Conservation (phyloP, 2,888 invertebrate genomes). For the Chrysolina americana region DNA sequence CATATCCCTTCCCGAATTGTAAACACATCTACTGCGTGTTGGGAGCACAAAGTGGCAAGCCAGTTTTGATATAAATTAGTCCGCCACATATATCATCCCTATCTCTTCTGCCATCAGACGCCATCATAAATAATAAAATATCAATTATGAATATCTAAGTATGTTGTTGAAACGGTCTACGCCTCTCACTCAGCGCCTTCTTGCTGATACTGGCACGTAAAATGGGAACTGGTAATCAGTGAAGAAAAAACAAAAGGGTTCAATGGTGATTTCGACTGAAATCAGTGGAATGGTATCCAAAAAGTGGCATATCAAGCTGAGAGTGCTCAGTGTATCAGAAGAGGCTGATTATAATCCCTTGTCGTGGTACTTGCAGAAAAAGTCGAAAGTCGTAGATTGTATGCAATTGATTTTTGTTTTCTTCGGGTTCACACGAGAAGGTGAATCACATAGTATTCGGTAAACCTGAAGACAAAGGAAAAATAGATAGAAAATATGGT, state of each 20-base stretch:
- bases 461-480: too few relatives aligned
- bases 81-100: constrained; percentile 36
- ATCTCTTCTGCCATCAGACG: constrained; percentile 58
- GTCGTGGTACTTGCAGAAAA: too few relatives aligned
- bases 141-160: constrained; percentile 68
- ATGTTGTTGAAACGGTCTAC: constrained; percentile 61
- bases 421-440: too few relatives aligned
- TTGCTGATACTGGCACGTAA: constrained; percentile 39
- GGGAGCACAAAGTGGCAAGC: constrained; percentile 37
- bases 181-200: constrained; percentile 62
- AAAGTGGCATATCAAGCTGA: too few relatives aligned
- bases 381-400: too few relatives aligned
- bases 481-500: too few relatives aligned
- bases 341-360: too few relatives aligned
- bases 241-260: constrained; percentile 10
- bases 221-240: constrained; percentile 33
- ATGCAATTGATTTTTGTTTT: too few relatives aligned
- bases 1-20: constrained; percentile 11
- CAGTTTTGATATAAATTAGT: constrained; percentile 31
- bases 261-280: background rate
- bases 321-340: too few relatives aligned
- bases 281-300: background rate
- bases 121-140: constrained; percentile 64
- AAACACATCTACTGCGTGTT: constrained; percentile 29
- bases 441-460: too few relatives aligned